Evolutionary conservation across 2,113 vertebrate species (phyloP).

Genomic region (Ophthalmolycus amberensis): DNA sequence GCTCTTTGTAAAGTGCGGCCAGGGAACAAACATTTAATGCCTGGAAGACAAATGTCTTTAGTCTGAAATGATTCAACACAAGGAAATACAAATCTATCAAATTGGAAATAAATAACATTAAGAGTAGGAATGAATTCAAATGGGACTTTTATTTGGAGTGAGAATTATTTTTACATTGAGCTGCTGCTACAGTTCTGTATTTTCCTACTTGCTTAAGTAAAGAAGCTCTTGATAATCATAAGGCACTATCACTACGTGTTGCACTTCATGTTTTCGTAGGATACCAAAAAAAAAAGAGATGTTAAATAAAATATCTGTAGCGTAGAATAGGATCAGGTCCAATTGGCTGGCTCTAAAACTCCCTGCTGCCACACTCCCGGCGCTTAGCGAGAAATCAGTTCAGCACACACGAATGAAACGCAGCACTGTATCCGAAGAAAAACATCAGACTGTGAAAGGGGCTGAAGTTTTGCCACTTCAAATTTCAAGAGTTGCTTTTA

Average conservation of each 20-base stretch:
- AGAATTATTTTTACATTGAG: neutral
- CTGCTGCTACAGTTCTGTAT: neutral
- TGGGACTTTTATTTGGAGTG: neutral
- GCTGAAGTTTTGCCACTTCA: conserved; percentile 77
- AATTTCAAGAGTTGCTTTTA: conserved; percentile 78
- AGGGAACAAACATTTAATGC: conserved; percentile 22
- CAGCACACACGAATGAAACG: conserved; percentile 68
- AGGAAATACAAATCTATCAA: neutral
- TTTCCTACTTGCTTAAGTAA: neutral
- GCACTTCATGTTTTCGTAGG: neutral
- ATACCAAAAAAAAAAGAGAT: neutral
- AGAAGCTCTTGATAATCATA: neutral
- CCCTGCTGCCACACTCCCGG: conserved; percentile 54
- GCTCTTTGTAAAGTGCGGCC: conserved; percentile 33
- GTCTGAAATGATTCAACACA: conserved; percentile 12
- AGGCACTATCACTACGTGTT: neutral
- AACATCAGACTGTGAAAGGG: conserved; percentile 72
- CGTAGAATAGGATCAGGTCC: conserved; percentile 32
- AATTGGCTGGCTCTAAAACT: conserved; percentile 15
- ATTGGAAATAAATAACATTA: neutral
- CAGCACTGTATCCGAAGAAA: conserved; percentile 73
- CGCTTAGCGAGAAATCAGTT: conserved; percentile 63
- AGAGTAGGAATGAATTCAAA: neutral
- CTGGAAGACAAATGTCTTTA: conserved; percentile 15
- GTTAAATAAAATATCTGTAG: neutral